A percentile compares a stretch with the other conserved stretches of the same genome.
These are phyloP conservation scores for Ectemnius cavifrons DNA, from an alignment of 2,888 invertebrate species.

Conservation along the genomic window DNA sequence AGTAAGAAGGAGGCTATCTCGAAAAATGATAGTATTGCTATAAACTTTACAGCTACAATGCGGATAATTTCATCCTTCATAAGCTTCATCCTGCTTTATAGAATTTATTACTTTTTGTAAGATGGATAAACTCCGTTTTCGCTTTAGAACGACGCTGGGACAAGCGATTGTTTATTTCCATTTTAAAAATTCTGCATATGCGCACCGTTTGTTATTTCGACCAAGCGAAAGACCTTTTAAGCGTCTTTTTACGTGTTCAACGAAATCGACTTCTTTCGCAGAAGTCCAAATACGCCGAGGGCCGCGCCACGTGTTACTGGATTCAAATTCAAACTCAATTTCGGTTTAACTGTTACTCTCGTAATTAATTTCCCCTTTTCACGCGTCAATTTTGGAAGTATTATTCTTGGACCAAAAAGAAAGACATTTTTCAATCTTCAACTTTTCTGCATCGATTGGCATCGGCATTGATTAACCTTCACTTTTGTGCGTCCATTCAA, in stretches of 20 bases:
- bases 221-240: slow-evolving; percentile 52
- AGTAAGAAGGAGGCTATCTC: too few relatives aligned
- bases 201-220: slow-evolving; percentile 54
- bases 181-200: slow-evolving; percentile 36
- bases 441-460: background rate
- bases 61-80: too few relatives aligned
- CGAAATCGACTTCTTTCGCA: slow-evolving; percentile 52
- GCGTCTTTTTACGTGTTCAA: slow-evolving; percentile 55
- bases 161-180: slow-evolving; percentile 36
- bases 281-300: slow-evolving; percentile 57
- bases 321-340: slow-evolving; percentile 16
- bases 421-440: background rate
- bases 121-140: too few relatives aligned
- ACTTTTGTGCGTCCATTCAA: too few relatives aligned
- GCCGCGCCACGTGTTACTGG: slow-evolving; percentile 38
- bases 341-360: slow-evolving; percentile 16
- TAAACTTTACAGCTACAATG: too few relatives aligned
- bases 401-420: too few relatives aligned
- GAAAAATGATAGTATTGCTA: too few relatives aligned
- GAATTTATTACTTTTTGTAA: too few relatives aligned
- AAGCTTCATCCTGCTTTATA: too few relatives aligned
- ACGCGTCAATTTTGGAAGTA: background rate
- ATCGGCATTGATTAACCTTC: too few relatives aligned
- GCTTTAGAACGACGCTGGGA: too few relatives aligned
- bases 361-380: slow-evolving; percentile 8